Conservation (phyloP, 2,888 invertebrate species). For the Lasioglossum leucozonium region DNA sequence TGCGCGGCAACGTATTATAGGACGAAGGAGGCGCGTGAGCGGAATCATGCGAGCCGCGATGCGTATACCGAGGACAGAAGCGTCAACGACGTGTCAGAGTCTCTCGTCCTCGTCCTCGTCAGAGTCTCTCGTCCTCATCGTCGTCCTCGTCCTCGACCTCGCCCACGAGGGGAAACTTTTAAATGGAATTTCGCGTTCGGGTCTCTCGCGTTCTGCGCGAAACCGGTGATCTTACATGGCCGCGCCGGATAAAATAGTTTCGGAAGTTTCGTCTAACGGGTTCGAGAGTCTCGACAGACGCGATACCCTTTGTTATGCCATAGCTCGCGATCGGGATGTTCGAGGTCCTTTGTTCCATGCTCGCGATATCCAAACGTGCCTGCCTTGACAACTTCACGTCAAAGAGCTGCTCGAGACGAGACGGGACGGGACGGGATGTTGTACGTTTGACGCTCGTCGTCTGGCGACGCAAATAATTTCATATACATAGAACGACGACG, state of each 20-base stretch:
- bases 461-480: neutral
- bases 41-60: slow-evolving; percentile 33
- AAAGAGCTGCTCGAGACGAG: slow-evolving; percentile 1
- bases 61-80: slow-evolving; percentile 21
- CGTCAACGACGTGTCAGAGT: neutral
- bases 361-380: neutral
- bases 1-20: slow-evolving; percentile 46
- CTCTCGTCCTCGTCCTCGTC: neutral
- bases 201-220: slow-evolving; percentile 22
- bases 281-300: neutral
- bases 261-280: slow-evolving; percentile 1
- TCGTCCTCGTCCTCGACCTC: neutral
- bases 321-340: neutral
- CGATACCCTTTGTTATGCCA: neutral
- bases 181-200: slow-evolving; percentile 56
- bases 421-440: neutral
- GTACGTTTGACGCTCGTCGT: neutral
- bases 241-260: slow-evolving; percentile 31
- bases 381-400: neutral
- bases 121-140: neutral
- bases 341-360: neutral
- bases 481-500: neutral
- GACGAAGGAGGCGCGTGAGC: slow-evolving; percentile 48
- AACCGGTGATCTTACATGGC: slow-evolving; percentile 25
- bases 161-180: slow-evolving; percentile 34